Percentiles rank a stretch among this genome's conserved stretches.
phyloP scores from a whole-genome alignment of 64 coral and sea anemone species.

The Exaiptasia diaphana region DNA sequence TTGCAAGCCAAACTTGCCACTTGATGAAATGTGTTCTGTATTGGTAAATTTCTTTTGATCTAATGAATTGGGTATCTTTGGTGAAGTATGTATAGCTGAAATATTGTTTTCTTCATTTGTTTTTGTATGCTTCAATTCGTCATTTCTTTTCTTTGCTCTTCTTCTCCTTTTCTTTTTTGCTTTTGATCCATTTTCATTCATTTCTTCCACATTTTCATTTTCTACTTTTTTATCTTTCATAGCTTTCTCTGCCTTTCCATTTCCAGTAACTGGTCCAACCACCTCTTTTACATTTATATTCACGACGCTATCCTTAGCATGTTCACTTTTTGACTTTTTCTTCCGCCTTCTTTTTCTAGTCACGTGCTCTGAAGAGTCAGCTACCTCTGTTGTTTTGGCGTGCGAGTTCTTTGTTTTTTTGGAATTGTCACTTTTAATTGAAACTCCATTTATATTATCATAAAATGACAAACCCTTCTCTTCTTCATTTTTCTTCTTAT shows the following conservation, averaged over 20 bases:
- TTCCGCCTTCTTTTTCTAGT: too few species aligned
- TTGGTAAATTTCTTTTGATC: neutral
- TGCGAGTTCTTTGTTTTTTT: too few species aligned
- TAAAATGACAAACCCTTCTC: too few species aligned
- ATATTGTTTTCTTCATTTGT: neutral
- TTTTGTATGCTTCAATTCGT: neutral
- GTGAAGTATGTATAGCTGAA: neutral
- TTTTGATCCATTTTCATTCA: slow-evolving; percentile 24
- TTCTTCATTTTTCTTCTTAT: neutral
- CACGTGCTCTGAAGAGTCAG: too few species aligned
- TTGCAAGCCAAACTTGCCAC: slow-evolving; percentile 34
- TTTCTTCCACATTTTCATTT: neutral
- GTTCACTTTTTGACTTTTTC: too few species aligned
- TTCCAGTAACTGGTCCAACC: neutral
- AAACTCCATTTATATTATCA: too few species aligned
- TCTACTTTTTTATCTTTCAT: neutral
- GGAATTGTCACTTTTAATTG: too few species aligned
- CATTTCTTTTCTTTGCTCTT: neutral
- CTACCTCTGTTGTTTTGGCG: too few species aligned
- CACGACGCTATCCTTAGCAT: too few species aligned
- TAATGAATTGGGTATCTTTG: neutral
- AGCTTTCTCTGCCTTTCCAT: neutral
- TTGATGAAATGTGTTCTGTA: neutral
- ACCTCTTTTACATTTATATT: slow-evolving; percentile 16
- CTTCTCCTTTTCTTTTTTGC: slow-evolving; percentile 36